phyloP scores from a whole-genome alignment of 2,888 invertebrate species.

The Athalia rosae region DNA sequence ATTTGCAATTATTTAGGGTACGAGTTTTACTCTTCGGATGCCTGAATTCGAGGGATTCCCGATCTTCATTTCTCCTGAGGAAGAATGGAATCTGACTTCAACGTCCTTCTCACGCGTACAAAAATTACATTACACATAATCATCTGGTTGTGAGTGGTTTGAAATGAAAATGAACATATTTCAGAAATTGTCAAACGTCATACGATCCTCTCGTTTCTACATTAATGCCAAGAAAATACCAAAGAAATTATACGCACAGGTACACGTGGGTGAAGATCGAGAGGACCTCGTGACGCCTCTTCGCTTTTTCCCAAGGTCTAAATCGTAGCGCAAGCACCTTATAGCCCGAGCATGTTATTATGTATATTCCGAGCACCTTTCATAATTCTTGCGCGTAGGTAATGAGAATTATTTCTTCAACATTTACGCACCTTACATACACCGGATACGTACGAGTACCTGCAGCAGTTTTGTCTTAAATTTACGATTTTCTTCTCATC shows the following conservation, averaged over 20 bases:
- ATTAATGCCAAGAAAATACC: background rate
- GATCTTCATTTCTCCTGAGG: no score
- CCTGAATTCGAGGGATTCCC: no score
- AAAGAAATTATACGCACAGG: background rate
- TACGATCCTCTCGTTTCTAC: background rate
- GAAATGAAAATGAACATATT: no score
- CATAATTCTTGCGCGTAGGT: background rate
- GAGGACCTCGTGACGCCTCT: constrained; percentile 29
- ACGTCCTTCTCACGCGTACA: no score
- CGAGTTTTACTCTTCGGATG: no score
- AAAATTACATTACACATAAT: no score
- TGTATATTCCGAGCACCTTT: background rate
- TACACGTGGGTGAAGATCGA: constrained; percentile 9
- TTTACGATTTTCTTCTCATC: constrained; percentile 10
- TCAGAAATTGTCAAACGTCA: no score
- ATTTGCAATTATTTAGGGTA: no score
- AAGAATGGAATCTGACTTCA: no score
- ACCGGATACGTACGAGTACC: background rate
- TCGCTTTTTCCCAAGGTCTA: constrained; percentile 8
- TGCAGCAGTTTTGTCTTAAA: background rate
- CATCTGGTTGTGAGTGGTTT: no score
- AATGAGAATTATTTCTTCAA: no score
- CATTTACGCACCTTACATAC: background rate
- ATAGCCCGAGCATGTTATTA: constrained; percentile 21
- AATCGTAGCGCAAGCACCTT: constrained; percentile 10